These are phyloP conservation scores for Panorpa germanica DNA, from an alignment of 2,888 invertebrate genomes.

Conservation along the genomic window DNA sequence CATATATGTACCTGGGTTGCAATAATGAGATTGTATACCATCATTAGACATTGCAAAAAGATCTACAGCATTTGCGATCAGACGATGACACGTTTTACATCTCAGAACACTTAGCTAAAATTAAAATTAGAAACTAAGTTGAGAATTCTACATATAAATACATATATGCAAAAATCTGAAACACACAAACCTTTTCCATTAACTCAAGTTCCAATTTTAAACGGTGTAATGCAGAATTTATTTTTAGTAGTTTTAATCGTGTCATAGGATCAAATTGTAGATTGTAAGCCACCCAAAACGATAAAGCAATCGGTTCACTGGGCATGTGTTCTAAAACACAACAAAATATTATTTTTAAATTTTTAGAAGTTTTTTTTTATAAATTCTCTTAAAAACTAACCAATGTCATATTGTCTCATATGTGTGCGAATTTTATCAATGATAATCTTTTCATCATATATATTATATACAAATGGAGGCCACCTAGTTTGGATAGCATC, in stretches of 20 bases:
- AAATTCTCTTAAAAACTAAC: constrained; percentile 1
- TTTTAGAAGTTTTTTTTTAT: not conserved
- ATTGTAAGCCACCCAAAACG: constrained; percentile 67
- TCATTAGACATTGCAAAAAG: constrained; percentile 67
- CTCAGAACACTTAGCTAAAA: constrained; percentile 29
- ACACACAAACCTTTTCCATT: constrained; percentile 16
- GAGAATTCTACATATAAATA: constrained; percentile 5
- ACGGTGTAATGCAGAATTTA: constrained; percentile 48
- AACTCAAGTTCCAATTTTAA: constrained; percentile 20
- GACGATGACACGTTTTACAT: constrained; percentile 34
- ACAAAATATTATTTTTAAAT: constrained; percentile 5
- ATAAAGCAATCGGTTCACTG: constrained; percentile 44
- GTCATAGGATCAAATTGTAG: constrained; percentile 46
- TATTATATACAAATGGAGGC: constrained; percentile 46
- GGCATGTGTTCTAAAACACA: constrained; percentile 31
- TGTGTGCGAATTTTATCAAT: constrained; percentile 22
- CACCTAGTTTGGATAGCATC: constrained; percentile 36
- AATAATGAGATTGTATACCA: constrained; percentile 63
- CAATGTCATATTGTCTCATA: constrained; percentile 19
- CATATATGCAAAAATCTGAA: constrained; percentile 1
- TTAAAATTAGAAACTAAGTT: constrained; percentile 9
- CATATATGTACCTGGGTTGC: constrained; percentile 39
- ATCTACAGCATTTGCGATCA: constrained; percentile 42
- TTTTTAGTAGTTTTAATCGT: constrained; percentile 38
- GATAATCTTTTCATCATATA: constrained; percentile 33